These are phyloP conservation scores for Drosophila orena DNA, from an alignment of 1,140 invertebrate genomes.

Conservation along the genomic window DNA sequence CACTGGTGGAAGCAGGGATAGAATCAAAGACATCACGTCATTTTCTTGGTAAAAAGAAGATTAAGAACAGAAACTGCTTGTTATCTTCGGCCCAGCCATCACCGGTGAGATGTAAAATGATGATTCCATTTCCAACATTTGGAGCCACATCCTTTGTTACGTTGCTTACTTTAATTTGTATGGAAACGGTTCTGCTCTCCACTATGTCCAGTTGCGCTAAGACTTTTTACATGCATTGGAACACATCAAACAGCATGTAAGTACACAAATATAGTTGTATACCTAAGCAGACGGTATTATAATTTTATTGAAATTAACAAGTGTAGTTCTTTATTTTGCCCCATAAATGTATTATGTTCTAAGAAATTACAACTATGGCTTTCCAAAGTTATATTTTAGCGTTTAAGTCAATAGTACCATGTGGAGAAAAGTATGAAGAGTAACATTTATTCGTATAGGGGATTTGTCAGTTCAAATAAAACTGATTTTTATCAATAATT, in stretches of 20 bases:
- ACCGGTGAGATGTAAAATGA: conserved; percentile 43
- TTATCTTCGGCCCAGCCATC: conserved; percentile 5
- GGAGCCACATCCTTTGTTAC: conserved; percentile 88
- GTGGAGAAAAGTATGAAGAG: no score
- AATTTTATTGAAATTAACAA: no score
- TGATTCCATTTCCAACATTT: conserved; percentile 78
- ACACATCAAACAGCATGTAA: conserved; percentile 93
- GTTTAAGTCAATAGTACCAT: no score
- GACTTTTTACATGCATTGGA: conserved; percentile 94
- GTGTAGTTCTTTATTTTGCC: no score
- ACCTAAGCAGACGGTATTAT: no score
- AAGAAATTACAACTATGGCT: no score
- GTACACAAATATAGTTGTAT: conserved; percentile 62
- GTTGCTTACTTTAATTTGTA: conserved; percentile 90
- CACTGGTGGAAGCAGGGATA: not conserved
- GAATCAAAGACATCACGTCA: not conserved
- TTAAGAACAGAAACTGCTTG: conserved; percentile 1
- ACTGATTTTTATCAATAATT: no score
- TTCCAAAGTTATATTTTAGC: no score
- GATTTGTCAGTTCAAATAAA: no score
- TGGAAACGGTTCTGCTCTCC: conserved; percentile 91
- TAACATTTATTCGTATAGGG: no score
- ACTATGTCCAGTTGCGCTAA: conserved; percentile 92
- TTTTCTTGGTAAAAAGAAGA: conserved; percentile 6
- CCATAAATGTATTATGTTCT: no score